These are phyloP conservation scores for Mus spicilegus DNA, from an alignment of 2,113 vertebrate species.

Conservation along the genomic window DNA sequence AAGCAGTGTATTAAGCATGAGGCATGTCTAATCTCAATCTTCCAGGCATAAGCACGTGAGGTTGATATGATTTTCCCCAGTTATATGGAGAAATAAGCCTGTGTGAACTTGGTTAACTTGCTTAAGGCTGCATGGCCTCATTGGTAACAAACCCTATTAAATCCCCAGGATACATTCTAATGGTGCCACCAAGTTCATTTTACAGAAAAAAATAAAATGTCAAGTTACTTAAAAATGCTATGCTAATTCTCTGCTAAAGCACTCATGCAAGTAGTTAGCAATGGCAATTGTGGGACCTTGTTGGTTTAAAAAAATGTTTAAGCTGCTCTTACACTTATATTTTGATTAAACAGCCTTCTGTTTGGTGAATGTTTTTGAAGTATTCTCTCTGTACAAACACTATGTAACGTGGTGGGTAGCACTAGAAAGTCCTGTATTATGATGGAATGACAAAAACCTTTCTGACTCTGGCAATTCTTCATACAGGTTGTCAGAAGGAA, in stretches of 20 bases:
- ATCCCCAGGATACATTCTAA: neutral
- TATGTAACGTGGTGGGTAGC: neutral
- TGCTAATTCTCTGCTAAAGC: neutral
- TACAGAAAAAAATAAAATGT: neutral
- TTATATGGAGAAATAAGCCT: slow-evolving; percentile 19
- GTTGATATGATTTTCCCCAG: neutral
- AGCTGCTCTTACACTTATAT: neutral
- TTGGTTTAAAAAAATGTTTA: neutral
- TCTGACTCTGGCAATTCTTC: neutral
- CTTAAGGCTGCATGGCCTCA: slow-evolving; percentile 7
- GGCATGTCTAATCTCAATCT: neutral
- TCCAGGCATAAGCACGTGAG: neutral
- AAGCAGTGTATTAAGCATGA: neutral
- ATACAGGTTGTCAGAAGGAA: neutral
- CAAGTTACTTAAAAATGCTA: neutral
- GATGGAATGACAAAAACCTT: neutral
- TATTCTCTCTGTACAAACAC: neutral
- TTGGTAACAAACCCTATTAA: neutral
- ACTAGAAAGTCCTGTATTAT: too few relatives aligned
- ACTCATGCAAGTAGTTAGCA: neutral
- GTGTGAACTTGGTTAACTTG: neutral
- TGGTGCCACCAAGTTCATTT: neutral
- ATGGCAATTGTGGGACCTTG: neutral
- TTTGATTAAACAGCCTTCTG: slow-evolving; percentile 20
- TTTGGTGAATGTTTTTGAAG: neutral